phyloP scores from a whole-genome alignment of 2,113 vertebrate species.

The Nesoenas mayeri region DNA sequence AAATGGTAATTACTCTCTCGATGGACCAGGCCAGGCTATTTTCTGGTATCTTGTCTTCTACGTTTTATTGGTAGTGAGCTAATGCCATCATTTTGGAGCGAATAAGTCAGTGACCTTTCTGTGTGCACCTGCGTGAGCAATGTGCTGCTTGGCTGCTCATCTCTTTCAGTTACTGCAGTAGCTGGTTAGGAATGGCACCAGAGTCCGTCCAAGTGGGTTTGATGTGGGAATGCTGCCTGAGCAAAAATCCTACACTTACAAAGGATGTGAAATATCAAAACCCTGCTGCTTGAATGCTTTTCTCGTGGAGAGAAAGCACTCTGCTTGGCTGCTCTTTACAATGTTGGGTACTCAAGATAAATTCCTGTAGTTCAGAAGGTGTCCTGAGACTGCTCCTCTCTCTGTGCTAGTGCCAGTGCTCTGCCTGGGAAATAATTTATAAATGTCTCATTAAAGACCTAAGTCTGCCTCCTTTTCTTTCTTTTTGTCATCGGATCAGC shows the following conservation, averaged over 20 bases:
- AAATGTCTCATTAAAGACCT: slow-evolving; percentile 47
- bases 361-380: not conserved
- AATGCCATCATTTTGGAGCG: not conserved
- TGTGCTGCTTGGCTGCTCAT: not conserved
- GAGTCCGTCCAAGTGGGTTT: not conserved
- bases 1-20: not conserved
- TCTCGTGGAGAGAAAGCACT: not conserved
- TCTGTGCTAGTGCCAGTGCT: not conserved
- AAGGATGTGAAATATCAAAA: not conserved
- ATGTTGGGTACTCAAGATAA: slow-evolving; percentile 1
- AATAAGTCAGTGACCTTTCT: not conserved
- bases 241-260: not conserved
- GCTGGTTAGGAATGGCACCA: not conserved
- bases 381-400: not conserved
- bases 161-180: not conserved
- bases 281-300: not conserved
- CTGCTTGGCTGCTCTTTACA: not conserved
- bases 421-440: slow-evolving; percentile 47
- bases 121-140: not conserved
- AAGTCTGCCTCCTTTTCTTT: slow-evolving; percentile 48
- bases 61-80: not conserved
- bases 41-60: not conserved
- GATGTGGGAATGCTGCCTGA: not conserved
- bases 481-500: slow-evolving; percentile 34
- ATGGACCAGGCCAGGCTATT: not conserved